Evolutionary conservation across 2,797 vertebrate genomes (phyloP).

Genomic region (Chrosomus eos): DNA sequence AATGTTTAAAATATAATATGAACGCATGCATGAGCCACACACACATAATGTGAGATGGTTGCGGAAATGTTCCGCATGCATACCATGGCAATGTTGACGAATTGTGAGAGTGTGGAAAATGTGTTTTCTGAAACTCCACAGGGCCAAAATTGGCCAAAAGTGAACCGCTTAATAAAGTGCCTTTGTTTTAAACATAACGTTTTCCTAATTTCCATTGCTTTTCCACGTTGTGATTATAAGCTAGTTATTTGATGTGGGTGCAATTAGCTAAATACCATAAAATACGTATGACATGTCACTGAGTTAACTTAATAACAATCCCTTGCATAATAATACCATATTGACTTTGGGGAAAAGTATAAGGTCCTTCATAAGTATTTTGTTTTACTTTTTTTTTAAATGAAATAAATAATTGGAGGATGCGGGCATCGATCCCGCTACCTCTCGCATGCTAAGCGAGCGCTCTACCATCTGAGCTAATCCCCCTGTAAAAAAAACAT

Average conservation of each 20-base stretch:
- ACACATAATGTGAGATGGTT: neutral
- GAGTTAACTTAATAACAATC: no score
- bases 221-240: neutral
- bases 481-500: constrained; percentile 35
- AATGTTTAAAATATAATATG: neutral
- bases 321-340: no score
- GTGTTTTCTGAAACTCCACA: neutral
- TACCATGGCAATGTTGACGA: neutral
- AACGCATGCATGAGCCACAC: neutral
- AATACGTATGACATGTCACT: neutral
- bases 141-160: neutral
- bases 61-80: neutral
- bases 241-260: neutral
- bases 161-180: neutral
- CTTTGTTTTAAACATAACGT: neutral
- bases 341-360: no score
- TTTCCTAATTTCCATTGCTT: neutral
- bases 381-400: no score
- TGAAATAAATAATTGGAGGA: constrained; percentile 7
- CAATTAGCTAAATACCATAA: neutral
- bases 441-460: constrained; percentile 56
- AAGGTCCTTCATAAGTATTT: no score
- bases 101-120: neutral
- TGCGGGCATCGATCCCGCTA: constrained; percentile 62
- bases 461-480: constrained; percentile 57